A percentile compares a stretch with the other conserved stretches of the same genome.
Evolutionary conservation across 2,113 vertebrate genomes (phyloP).

Genomic region (Callopanchax toddi): DNA sequence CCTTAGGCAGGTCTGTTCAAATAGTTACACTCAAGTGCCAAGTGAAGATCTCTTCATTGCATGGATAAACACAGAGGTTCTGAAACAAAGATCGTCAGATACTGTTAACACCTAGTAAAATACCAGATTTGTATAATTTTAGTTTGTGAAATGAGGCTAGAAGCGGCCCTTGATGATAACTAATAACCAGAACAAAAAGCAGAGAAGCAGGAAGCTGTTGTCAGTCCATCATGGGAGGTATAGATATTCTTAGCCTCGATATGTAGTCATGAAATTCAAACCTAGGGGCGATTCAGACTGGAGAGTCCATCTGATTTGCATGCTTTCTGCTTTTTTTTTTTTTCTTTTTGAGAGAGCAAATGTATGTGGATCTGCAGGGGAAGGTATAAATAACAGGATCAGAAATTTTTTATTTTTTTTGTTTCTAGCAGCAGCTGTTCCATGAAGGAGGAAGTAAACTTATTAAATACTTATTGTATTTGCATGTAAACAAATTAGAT

Average conservation of each 20-base stretch:
- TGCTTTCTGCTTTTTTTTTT: no score
- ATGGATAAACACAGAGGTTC: constrained; percentile 22
- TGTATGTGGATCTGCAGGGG: constrained; percentile 1
- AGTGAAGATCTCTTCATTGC: constrained; percentile 44
- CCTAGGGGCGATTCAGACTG: constrained; percentile 24
- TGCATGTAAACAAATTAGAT: constrained; percentile 20
- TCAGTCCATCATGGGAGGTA: constrained; percentile 14
- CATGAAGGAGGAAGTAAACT: constrained; percentile 26
- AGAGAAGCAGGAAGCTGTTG: constrained; percentile 6
- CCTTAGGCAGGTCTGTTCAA: constrained; percentile 58
- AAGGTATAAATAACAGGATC: constrained; percentile 2
- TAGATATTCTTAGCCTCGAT: constrained; percentile 7
- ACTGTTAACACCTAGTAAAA: background rate
- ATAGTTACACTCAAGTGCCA: constrained; percentile 44
- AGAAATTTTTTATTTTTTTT: constrained; percentile 18
- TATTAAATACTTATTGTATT: constrained; percentile 9
- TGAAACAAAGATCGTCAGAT: constrained; percentile 3
- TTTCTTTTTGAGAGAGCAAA: constrained; percentile 32
- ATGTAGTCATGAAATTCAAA: constrained; percentile 12
- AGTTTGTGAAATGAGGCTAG: background rate
- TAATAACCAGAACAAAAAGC: background rate
- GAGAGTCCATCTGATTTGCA: constrained; percentile 22
- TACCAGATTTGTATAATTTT: background rate
- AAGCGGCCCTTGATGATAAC: background rate
- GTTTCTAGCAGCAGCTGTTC: constrained; percentile 12